These are phyloP conservation scores for Pseudochaenichthys georgianus DNA, from an alignment of 2,797 vertebrate species.

Conservation along the genomic window DNA sequence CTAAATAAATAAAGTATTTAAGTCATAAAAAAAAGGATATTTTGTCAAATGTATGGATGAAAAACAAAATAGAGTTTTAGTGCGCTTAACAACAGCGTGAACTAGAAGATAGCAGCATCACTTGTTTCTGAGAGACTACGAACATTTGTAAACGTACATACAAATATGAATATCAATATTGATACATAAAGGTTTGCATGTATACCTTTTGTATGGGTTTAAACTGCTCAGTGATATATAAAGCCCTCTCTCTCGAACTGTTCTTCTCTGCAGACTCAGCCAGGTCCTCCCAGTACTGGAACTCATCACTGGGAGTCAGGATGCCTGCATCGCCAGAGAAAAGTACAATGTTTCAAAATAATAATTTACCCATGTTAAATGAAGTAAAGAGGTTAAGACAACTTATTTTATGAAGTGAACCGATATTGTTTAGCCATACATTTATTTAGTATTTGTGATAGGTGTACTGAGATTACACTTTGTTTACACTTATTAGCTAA, in stretches of 20 bases:
- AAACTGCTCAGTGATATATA: conserved; percentile 90
- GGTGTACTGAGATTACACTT: neutral
- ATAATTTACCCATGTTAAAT: neutral
- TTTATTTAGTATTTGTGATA: neutral
- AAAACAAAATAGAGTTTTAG: too few relatives aligned
- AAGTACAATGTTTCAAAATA: neutral
- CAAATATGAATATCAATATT: neutral
- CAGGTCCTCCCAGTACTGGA: conserved; percentile 94
- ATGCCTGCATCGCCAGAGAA: conserved; percentile 84
- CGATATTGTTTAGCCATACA: neutral
- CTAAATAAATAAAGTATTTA: too few relatives aligned
- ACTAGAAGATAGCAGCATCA: too few relatives aligned
- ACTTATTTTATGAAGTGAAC: neutral
- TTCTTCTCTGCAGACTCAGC: conserved; percentile 85
- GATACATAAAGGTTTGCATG: neutral
- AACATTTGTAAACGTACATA: too few relatives aligned
- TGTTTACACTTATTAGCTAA: neutral
- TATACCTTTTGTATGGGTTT: conserved; percentile 91
- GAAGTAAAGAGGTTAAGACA: neutral
- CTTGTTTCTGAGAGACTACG: too few relatives aligned
- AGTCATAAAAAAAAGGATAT: too few relatives aligned
- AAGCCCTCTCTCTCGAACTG: conserved; percentile 88
- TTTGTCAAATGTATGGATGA: too few relatives aligned
- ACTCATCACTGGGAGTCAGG: conserved; percentile 93
- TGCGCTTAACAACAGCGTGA: too few relatives aligned